phyloP scores from a whole-genome alignment of 1,140 invertebrate species.

The Dendroctonus ponderosae region DNA sequence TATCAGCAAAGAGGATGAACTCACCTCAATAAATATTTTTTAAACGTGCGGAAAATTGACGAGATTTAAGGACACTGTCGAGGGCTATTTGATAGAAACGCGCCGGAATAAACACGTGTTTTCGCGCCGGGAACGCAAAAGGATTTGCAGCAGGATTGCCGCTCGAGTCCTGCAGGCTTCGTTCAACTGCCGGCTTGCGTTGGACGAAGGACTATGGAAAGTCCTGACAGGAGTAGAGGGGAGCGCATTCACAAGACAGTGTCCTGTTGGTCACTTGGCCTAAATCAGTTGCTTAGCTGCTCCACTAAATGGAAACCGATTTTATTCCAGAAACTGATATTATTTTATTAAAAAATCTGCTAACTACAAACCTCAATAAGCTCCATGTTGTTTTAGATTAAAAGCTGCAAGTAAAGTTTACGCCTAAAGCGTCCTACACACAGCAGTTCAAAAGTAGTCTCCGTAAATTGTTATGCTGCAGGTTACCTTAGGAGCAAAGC shows the following conservation, averaged over 20 bases:
- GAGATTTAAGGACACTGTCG: no score
- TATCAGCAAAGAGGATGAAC: background rate
- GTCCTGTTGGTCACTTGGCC: slow-evolving; percentile 32
- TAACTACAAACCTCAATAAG: background rate
- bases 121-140: slow-evolving; percentile 19
- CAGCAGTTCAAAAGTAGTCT: background rate
- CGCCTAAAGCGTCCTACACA: background rate
- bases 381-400: background rate
- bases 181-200: slow-evolving; percentile 30
- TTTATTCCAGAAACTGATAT: background rate
- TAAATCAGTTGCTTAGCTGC: slow-evolving; percentile 9
- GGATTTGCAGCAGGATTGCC: slow-evolving; percentile 16
- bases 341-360: background rate
- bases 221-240: slow-evolving; percentile 26
- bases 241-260: slow-evolving; percentile 29
- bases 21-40: slow-evolving; percentile 7
- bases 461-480: background rate
- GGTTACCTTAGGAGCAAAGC: background rate
- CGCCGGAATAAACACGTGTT: slow-evolving; percentile 30
- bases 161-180: slow-evolving; percentile 28
- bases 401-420: background rate
- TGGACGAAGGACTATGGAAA: slow-evolving; percentile 24
- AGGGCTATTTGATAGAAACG: background rate
- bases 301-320: background rate
- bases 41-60: background rate